Percentiles rank a stretch among this genome's conserved stretches.
phyloP scores from a whole-genome alignment of 2,888 invertebrate genomes.

The Hetaerina titia region DNA sequence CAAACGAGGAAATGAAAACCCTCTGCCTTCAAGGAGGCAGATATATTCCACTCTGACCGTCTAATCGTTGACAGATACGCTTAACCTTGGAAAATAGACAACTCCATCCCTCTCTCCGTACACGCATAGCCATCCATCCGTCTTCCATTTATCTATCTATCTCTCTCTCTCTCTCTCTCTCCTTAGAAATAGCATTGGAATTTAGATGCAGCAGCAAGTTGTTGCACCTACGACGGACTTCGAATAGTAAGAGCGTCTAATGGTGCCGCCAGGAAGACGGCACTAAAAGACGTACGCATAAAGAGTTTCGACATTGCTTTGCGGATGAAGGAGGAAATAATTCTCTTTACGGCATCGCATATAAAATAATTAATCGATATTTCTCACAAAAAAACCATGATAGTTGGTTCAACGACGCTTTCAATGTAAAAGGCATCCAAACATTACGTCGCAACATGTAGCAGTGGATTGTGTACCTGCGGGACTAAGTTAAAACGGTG shows the following conservation, averaged over 20 bases:
- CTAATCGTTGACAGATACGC: not conserved
- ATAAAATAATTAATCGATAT: too few species aligned
- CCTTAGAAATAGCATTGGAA: not conserved
- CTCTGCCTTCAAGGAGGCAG: not conserved
- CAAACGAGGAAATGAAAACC: slow-evolving; percentile 14
- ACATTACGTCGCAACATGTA: too few species aligned
- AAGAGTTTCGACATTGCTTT: too few species aligned
- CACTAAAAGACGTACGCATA: too few species aligned
- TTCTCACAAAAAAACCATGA: too few species aligned
- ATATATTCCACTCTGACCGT: not conserved
- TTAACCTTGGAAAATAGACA: not conserved
- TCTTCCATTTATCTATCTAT: not conserved
- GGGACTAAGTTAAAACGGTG: too few species aligned
- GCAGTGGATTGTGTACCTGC: too few species aligned
- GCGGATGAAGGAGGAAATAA: too few species aligned
- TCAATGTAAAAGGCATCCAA: too few species aligned
- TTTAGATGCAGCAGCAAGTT: not conserved
- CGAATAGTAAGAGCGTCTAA: not conserved
- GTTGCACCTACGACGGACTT: not conserved
- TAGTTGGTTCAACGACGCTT: too few species aligned
- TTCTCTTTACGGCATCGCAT: too few species aligned
- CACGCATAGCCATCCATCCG: not conserved
- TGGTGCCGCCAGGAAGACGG: not conserved
- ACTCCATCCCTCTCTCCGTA: not conserved
- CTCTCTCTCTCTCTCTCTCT: not conserved